Evolutionary conservation across 2,888 invertebrate genomes (phyloP), one percentile per base, ranked within the genome.

Genomic region (Quadriops clusia): DNA sequence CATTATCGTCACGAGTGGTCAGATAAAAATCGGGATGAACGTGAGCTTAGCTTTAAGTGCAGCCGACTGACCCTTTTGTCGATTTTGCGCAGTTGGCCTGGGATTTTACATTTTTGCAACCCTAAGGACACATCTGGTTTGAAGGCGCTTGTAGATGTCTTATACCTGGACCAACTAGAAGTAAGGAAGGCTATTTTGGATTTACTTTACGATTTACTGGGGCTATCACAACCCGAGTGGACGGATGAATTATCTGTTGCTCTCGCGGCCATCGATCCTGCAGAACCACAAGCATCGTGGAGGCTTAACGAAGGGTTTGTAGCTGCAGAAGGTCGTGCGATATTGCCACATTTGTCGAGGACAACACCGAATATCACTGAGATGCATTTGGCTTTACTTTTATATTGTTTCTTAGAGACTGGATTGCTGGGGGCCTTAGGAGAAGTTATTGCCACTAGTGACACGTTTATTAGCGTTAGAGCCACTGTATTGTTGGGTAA

Each of bases 141-240:
- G 37, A 74, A 73, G 45, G 80, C 86, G 29, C 72, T 87, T 40
- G 77, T 85, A 14, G 77, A 81, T 45, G 78, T 78, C 31, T 64
- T 93, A 22, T 84, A 86, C 59, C 72, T 93, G 46, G 85, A 89
- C 46, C 80, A 90, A 56, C 62, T 81, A 43, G 90, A 91, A 70
- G 86, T 90, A 49, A 73, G 91, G 59, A 84, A 87, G 73, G 87
- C 89, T 29, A 80, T 94, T 50, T 64, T 95, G 57, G 93, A 94
- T 61, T 69, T 94, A 39, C 65, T 95, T 23, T 94, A 86, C 56
- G 93, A 94, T 58, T 63, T 95, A 34, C 73, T 94, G 45, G 81
- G 85, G 34, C 64, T 94, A 41, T 82, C 84, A 23, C 75, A 87
- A 54, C 91, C 91, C 0, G 80, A 80, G 49, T 93, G 90, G 90